These are phyloP conservation scores for Drosophila persimilis DNA, from an alignment of 1,140 invertebrate genomes.

Conservation along the genomic window DNA sequence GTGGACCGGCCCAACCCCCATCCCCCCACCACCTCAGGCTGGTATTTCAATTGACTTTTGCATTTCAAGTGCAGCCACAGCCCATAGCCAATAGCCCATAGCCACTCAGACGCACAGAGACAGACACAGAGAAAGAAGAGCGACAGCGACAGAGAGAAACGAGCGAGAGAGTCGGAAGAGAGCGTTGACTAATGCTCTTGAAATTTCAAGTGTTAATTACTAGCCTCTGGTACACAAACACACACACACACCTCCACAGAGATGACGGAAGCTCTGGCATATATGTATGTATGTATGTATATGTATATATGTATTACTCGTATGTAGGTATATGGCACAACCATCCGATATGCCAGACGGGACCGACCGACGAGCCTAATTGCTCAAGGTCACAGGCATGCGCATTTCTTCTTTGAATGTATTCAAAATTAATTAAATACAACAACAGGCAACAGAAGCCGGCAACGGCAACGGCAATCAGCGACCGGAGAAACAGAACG, in stretches of 20 bases:
- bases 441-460: conserved; percentile 27
- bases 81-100: conserved; percentile 3
- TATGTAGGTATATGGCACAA: conserved; percentile 64
- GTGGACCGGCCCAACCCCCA: no score
- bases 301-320: not conserved
- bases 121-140: conserved; percentile 1
- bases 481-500: no score
- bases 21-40: not conserved
- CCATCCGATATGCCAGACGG: conserved; percentile 51
- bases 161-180: conserved; percentile 23
- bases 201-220: conserved; percentile 77
- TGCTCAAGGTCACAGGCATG: conserved; percentile 77
- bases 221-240: conserved; percentile 53
- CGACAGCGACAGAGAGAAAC: conserved; percentile 1
- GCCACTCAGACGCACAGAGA: conserved; percentile 56
- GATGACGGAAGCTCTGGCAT: conserved; percentile 8
- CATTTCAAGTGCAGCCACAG: conserved; percentile 55
- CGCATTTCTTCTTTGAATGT: conserved; percentile 67
- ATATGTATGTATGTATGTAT: not conserved
- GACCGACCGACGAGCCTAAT: conserved; percentile 61
- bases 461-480: conserved; percentile 2
- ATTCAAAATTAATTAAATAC: conserved; percentile 75
- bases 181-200: conserved; percentile 65
- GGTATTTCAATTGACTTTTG: conserved; percentile 60
- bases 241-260: not conserved